Conservation (phyloP, 2,113 vertebrate genomes). For the Naja naja region DNA sequence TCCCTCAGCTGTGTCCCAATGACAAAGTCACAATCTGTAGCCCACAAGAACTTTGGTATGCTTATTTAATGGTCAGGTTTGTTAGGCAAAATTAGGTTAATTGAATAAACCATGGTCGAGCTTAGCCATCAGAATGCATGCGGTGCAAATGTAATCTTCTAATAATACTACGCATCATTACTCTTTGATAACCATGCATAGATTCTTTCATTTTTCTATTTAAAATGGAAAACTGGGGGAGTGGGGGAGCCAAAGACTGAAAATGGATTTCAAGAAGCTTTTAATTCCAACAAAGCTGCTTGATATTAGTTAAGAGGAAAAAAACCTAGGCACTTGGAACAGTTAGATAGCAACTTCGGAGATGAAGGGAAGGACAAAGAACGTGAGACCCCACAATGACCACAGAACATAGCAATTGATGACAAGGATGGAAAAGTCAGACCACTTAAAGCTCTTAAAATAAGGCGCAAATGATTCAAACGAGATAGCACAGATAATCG, state of each 20-base stretch:
- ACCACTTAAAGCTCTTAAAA: background rate
- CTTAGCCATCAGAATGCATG: background rate
- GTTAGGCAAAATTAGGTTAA: background rate
- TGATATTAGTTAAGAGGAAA: background rate
- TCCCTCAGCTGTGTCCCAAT: background rate
- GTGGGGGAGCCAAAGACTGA: background rate
- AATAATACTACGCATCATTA: background rate
- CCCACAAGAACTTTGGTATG: background rate
- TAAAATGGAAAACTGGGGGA: background rate
- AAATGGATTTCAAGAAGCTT: background rate
- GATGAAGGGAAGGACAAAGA: background rate
- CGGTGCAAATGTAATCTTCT: background rate
- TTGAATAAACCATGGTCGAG: background rate
- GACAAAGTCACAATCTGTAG: background rate
- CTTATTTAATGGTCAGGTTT: background rate
- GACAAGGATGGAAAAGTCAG: background rate
- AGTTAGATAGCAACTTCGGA: background rate
- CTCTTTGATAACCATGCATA: background rate
- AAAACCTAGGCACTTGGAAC: background rate
- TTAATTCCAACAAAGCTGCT: background rate
- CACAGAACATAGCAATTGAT: background rate
- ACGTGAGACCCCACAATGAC: background rate
- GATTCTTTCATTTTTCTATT: background rate
- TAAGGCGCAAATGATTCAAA: background rate
- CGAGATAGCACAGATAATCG: background rate